Evolutionary conservation across 2,888 invertebrate species (phyloP), one percentile per base, ranked within the genome.

Genomic region (Elmis aenea): DNA sequence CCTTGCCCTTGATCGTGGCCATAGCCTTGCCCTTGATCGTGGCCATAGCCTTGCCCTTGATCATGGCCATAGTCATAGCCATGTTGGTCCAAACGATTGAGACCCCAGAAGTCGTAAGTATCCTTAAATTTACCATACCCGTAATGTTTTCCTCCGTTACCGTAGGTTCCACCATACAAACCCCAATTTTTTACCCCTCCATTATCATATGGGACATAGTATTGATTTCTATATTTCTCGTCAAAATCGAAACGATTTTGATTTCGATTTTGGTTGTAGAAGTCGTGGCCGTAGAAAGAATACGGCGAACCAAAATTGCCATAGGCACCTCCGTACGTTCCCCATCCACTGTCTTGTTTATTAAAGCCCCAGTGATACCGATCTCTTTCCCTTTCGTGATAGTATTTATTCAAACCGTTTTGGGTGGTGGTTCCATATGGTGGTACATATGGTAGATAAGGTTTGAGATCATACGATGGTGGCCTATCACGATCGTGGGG

Each of bases 281-380:
- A 32, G 27, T 45, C 38, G 24, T 45, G 24, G 18, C 26, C 8
- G 20, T 35, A 38, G 33, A 45, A 35, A 5, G 45, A 46, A 32
- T 52, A 43, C 4, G 37, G 44, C 15, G 46, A 33, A 6, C 58
- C 59, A 36, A 57, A 59, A 35, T 65, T 61, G 1, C 77, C 76
- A 48, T 84, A 83, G 6, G 67, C 67, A 0, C 79, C 76, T 0
- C 79, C 79, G 49, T 81, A 80, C 38, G 72, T 70, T 1, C 76
- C 77, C 77, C 77, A 79, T 13, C 67, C 67, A 25, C 71, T 70
- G 3, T 68, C 24, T 55, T 62, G 57, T 3, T 55, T 49, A 27
- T 53, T 45, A 25, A 52, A 40, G 5, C 57, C 63, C 54, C 64
- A 63, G 38, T 62, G 59, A 25, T 54, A 35, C 14, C 47, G 40